Evolutionary conservation across 2,888 invertebrate genomes (phyloP).

Genomic region (Macrosoma leucophasiata): DNA sequence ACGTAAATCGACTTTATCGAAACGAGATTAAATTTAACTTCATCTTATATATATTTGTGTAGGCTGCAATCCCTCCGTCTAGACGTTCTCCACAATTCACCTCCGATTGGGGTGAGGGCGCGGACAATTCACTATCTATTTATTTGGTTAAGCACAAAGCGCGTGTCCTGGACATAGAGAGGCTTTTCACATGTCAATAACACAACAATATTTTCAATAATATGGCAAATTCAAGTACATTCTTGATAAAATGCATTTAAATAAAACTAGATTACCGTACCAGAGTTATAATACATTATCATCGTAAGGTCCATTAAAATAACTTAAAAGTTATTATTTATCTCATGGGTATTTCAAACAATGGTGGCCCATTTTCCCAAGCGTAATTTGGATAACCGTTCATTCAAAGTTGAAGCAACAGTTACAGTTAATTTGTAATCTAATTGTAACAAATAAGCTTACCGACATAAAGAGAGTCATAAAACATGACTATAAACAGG

Average conservation of each 20-base stretch:
- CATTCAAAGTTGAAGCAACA: slow-evolving; percentile 50
- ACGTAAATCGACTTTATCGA: too few relatives aligned
- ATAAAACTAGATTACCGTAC: too few relatives aligned
- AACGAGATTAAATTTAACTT: slow-evolving; percentile 28
- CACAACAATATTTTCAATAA: too few relatives aligned
- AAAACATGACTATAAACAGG: too few relatives aligned
- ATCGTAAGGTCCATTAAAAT: too few relatives aligned
- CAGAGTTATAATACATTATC: slow-evolving; percentile 27
- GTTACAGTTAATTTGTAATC: slow-evolving; percentile 37
- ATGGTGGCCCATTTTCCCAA: slow-evolving; percentile 65
- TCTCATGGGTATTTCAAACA: too few relatives aligned
- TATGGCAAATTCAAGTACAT: too few relatives aligned
- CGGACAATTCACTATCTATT: slow-evolving; percentile 60
- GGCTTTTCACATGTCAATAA: slow-evolving; percentile 32
- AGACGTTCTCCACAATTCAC: slow-evolving; percentile 69
- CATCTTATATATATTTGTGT: slow-evolving; percentile 33
- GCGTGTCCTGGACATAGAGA: slow-evolving; percentile 55
- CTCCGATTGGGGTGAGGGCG: slow-evolving; percentile 61
- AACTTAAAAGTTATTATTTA: too few relatives aligned
- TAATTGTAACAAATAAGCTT: too few relatives aligned
- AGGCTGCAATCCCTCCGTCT: slow-evolving; percentile 63
- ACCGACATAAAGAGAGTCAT: too few relatives aligned
- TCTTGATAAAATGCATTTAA: too few relatives aligned
- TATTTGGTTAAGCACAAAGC: slow-evolving; percentile 65
- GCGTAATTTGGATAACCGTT: slow-evolving; percentile 70